These are phyloP conservation scores for Riparia riparia DNA, from an alignment of 2,113 vertebrate genomes.

Conservation along the genomic window DNA sequence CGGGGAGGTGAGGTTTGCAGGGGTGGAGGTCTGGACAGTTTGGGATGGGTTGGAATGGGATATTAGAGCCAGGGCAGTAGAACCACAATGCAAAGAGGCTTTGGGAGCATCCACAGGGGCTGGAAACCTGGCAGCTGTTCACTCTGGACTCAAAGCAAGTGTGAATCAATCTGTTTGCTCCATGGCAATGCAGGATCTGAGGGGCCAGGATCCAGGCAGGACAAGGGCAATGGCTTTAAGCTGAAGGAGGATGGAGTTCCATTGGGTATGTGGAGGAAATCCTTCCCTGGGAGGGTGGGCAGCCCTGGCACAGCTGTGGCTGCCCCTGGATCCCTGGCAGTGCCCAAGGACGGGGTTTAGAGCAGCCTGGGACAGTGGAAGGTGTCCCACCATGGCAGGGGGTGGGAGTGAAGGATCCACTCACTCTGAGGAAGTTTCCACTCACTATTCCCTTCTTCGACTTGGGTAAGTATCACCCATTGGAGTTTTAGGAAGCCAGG, in stretches of 20 bases:
- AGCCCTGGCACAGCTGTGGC: not conserved
- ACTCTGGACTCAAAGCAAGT: not conserved
- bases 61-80: not conserved
- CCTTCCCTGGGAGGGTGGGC: fast-evolving
- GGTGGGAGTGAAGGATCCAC: not conserved
- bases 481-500: not conserved
- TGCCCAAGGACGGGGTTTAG: not conserved
- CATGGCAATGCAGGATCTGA: not conserved
- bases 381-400: not conserved
- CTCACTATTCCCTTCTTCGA: not conserved
- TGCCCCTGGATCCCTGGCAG: not conserved
- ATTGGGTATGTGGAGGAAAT: not conserved
- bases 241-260: not conserved
- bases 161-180: not conserved
- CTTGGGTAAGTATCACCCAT: not conserved
- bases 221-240: not conserved
- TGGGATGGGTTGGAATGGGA: not conserved
- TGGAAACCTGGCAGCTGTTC: not conserved
- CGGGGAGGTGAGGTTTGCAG: not conserved
- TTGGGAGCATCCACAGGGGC: not conserved
- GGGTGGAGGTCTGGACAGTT: not conserved
- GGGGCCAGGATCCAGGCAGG: not conserved
- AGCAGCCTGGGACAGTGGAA: not conserved
- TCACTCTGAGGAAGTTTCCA: not conserved
- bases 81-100: not conserved